Evolutionary conservation across 2,113 vertebrate genomes (phyloP).

Genomic region (Scytalopus superciliaris): DNA sequence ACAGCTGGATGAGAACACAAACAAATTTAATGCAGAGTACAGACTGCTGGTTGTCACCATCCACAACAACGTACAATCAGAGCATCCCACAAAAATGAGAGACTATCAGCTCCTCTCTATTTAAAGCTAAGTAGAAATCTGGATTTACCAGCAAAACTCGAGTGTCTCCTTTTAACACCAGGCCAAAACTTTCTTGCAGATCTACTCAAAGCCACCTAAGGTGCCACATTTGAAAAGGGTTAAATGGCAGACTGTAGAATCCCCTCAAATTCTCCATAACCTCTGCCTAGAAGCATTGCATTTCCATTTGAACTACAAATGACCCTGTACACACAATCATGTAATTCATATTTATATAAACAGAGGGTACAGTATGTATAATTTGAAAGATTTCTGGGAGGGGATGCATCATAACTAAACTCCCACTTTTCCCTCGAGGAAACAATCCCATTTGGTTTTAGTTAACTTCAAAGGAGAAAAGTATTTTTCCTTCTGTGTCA

Average conservation of each 20-base stretch:
- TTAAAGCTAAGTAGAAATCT: not conserved
- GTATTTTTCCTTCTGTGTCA: conserved; percentile 73
- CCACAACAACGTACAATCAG: not conserved
- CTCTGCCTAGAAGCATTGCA: conserved; percentile 48
- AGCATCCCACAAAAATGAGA: not conserved
- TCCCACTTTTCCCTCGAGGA: conserved; percentile 72
- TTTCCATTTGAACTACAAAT: conserved; percentile 72
- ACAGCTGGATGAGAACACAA: conserved; percentile 43
- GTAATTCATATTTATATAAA: conserved; percentile 80
- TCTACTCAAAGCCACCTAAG: not conserved
- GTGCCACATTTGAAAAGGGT: not conserved
- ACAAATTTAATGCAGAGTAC: conserved; percentile 24
- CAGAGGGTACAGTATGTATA: conserved; percentile 73
- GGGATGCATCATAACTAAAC: conserved; percentile 67
- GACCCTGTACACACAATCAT: conserved; percentile 72
- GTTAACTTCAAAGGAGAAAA: conserved; percentile 72
- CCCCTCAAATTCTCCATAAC: not conserved
- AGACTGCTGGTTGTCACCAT: conserved; percentile 14
- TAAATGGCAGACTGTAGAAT: conserved; percentile 23
- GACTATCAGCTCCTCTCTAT: not conserved
- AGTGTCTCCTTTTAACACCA: not conserved
- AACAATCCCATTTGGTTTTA: conserved; percentile 72
- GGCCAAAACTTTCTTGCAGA: not conserved
- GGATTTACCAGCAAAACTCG: not conserved
- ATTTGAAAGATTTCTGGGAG: conserved; percentile 76